Percentiles rank a stretch among this genome's conserved stretches.
Evolutionary conservation across 2,797 vertebrate species (phyloP).

Genomic region (Argentina silus): DNA sequence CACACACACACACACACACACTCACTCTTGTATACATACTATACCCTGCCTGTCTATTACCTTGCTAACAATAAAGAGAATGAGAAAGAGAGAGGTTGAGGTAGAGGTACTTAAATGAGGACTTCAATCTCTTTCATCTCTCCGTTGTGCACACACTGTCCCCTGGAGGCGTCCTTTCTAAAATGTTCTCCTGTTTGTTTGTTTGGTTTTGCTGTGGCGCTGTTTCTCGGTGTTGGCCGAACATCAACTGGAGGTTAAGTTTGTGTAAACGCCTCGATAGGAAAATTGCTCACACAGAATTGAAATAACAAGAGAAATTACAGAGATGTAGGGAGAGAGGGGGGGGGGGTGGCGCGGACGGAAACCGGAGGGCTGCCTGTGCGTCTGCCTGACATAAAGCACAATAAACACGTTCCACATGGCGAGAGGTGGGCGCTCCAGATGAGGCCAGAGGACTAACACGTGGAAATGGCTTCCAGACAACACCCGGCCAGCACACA

Average conservation of each 20-base stretch:
- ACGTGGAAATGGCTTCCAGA: conserved; percentile 66
- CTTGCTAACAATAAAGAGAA: neutral
- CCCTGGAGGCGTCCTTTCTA: neutral
- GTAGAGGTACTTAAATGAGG: conserved; percentile 24
- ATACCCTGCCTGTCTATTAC: neutral
- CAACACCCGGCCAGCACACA: conserved; percentile 39
- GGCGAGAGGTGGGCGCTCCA: conserved; percentile 51
- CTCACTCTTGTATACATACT: neutral
- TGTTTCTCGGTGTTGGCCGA: conserved; percentile 17
- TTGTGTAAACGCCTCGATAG: conserved; percentile 63
- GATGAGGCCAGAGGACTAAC: conserved; percentile 30
- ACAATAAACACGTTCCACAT: conserved; percentile 69
- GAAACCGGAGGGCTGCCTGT: conserved; percentile 29
- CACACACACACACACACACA: conserved; percentile 3
- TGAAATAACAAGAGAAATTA: conserved; percentile 63
- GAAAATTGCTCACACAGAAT: conserved; percentile 59
- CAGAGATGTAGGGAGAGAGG: conserved; percentile 18
- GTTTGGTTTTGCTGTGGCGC: conserved; percentile 25
- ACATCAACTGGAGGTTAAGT: conserved; percentile 56
- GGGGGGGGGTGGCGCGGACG: neutral
- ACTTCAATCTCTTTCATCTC: conserved; percentile 31
- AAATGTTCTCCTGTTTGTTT: conserved; percentile 30
- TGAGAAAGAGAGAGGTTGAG: neutral
- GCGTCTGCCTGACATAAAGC: conserved; percentile 66
- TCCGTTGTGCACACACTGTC: conserved; percentile 3